Conservation (phyloP, 2,797 vertebrate genomes). For the Rhinella marina region DNA sequence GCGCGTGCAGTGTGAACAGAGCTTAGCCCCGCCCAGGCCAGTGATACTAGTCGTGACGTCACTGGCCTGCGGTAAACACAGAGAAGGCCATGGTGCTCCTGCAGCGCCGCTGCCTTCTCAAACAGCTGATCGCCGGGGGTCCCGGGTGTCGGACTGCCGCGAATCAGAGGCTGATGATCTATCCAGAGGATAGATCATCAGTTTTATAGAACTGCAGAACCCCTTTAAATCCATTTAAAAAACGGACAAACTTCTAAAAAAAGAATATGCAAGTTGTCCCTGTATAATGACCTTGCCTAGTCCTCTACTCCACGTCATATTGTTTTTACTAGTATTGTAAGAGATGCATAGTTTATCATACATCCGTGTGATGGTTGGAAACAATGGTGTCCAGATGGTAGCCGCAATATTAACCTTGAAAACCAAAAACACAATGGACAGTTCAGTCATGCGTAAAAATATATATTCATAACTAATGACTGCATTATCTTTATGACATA, state of each 20-base stretch:
- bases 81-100: no score
- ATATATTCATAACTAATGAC: conserved; percentile 37
- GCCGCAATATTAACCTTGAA: conserved; percentile 41
- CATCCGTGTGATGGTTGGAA: conserved; percentile 1
- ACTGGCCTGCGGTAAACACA: no score
- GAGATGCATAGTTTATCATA: conserved; percentile 6
- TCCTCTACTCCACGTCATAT: conserved; percentile 4
- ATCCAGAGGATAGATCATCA: no score
- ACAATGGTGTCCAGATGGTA: conserved; percentile 43
- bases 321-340: conserved; percentile 19
- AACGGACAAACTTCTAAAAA: background rate
- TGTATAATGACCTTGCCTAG: background rate
- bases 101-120: no score
- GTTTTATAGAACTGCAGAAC: background rate
- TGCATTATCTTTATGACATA: conserved; percentile 3
- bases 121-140: no score
- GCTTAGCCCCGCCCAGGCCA: no score
- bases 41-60: no score
- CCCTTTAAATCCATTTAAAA: background rate
- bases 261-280: background rate
- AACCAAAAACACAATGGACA: conserved; percentile 29
- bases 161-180: no score
- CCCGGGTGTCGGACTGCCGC: no score
- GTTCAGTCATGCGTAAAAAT: conserved; percentile 43
- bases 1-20: no score